phyloP scores from a whole-genome alignment of 2,113 vertebrate genomes.

The Andinoacara biseriatus region DNA sequence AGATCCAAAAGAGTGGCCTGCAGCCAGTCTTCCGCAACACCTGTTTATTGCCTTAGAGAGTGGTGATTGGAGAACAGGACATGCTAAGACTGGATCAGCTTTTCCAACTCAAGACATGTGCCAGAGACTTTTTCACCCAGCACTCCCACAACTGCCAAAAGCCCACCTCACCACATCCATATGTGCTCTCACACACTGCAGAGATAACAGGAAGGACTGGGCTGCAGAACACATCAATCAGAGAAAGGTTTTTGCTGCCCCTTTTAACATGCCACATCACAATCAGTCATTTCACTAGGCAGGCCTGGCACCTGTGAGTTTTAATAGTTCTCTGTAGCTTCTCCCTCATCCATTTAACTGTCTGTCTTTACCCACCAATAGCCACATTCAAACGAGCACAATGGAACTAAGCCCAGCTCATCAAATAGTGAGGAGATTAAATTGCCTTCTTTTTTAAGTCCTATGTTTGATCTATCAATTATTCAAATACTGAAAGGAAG shows the following conservation, averaged over 20 bases:
- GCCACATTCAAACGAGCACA: conserved; percentile 56
- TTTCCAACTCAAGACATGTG: conserved; percentile 57
- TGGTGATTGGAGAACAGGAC: conserved; percentile 58
- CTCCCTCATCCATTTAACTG: conserved; percentile 46
- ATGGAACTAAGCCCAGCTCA: conserved; percentile 70
- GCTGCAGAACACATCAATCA: not conserved
- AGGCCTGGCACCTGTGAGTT: conserved; percentile 38
- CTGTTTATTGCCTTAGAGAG: conserved; percentile 68
- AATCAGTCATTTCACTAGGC: not conserved
- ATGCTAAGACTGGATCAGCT: conserved; percentile 49
- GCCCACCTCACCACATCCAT: conserved; percentile 44
- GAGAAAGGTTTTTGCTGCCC: not conserved
- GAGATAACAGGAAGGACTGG: conserved; percentile 29
- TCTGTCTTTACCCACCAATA: conserved; percentile 44
- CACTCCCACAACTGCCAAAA: conserved; percentile 58
- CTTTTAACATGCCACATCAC: not conserved
- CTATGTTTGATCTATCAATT: conserved; percentile 78
- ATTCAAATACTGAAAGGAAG: conserved; percentile 77
- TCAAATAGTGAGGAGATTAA: conserved; percentile 79
- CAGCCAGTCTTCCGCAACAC: conserved; percentile 53
- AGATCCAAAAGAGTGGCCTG: conserved; percentile 55
- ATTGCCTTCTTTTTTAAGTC: conserved; percentile 77
- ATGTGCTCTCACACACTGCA: conserved; percentile 29
- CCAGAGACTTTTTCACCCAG: conserved; percentile 60
- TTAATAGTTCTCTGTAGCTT: conserved; percentile 27